Base-by-base conservation (phyloP, 2,113 vertebrate species). In the Sialia sialis region DNA sequence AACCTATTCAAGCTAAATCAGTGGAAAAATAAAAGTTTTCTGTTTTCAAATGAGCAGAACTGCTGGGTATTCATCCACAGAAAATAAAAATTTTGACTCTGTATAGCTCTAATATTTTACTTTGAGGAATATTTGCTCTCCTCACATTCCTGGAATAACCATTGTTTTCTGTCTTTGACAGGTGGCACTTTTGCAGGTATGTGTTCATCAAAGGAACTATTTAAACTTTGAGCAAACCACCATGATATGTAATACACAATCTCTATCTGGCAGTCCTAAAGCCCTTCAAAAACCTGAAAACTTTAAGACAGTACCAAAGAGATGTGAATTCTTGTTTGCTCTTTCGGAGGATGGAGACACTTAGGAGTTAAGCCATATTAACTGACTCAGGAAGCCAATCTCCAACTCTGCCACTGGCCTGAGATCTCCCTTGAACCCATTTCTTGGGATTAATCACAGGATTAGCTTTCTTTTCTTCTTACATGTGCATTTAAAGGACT, bases 301-400 rank as follows among this genome's bases (percentile, higher is more conserved):
- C 16, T 80, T 73, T 43, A 46, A 63, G 49, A 46, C 41, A 49
- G 13, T 30, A 66, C 48, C 36, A 70, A 62, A 39, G 54, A 74
- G 30, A 36, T 18, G 25, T 0, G 2, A 67, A 72, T 70, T 95
- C 54, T 39, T 63, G 23, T 80, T 93, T 75, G 36, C 34, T n/a
- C 23, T 69, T 94, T 43, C n/a, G 26, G 34, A 78, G 68, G 79
- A 88, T 34, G 69, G 66, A 95, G 49, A 72, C 38, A 59, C 12
- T 38, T 64, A 72, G n/a, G 94, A 36, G 38, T 91, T 89, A 95
- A 96, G 51, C 55, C 41, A 38, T 48, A 85, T 64, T 94, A 82
- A 68, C 26, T 73, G 74, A 23, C 73, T 36, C 48, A 75, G 23
- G 82, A 94, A 94, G 55, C 41, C 89, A 80, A 66, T 90, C 70